Evolutionary conservation across 2,113 vertebrate genomes (phyloP).

Genomic region (Oryzias melastigma): DNA sequence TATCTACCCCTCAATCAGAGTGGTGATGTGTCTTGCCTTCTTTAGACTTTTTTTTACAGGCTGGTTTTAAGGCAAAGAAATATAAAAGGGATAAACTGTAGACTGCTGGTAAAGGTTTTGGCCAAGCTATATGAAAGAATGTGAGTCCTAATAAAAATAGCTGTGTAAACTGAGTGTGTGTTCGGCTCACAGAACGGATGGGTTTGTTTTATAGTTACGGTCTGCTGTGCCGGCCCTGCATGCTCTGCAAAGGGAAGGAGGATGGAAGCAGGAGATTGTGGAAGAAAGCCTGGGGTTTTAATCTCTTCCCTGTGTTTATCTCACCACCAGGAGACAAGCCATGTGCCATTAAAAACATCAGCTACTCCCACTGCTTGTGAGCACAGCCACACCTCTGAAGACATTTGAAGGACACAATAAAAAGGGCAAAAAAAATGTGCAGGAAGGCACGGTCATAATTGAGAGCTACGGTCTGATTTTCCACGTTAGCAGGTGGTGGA

Average conservation of each 20-base stretch:
- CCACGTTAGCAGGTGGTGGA: constrained; percentile 11
- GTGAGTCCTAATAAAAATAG: neutral
- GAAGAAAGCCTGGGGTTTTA: constrained; percentile 73
- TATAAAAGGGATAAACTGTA: too few species aligned
- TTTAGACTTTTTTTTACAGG: too few species aligned
- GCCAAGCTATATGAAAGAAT: too few species aligned
- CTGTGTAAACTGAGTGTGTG: neutral
- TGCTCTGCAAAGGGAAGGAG: constrained; percentile 56
- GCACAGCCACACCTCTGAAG: constrained; percentile 57
- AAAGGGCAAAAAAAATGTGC: constrained; percentile 28
- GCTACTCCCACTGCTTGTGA: constrained; percentile 65
- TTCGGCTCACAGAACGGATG: constrained; percentile 25
- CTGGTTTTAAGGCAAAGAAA: too few species aligned
- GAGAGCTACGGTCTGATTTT: constrained; percentile 32
- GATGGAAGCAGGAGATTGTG: constrained; percentile 69
- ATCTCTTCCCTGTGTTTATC: constrained; percentile 74
- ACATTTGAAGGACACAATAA: constrained; percentile 73
- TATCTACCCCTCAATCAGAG: constrained; percentile 35
- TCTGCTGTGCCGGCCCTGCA: constrained; percentile 52
- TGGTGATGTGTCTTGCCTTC: neutral
- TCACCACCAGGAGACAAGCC: constrained; percentile 71
- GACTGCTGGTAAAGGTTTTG: too few species aligned
- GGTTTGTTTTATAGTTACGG: constrained; percentile 62
- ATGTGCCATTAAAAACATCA: constrained; percentile 75
- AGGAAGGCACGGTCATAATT: constrained; percentile 38